A percentile compares a stretch with the other conserved stretches of the same genome.
Evolutionary conservation across 2,797 vertebrate genomes (phyloP).

Genomic region (Steatocranus sp.): DNA sequence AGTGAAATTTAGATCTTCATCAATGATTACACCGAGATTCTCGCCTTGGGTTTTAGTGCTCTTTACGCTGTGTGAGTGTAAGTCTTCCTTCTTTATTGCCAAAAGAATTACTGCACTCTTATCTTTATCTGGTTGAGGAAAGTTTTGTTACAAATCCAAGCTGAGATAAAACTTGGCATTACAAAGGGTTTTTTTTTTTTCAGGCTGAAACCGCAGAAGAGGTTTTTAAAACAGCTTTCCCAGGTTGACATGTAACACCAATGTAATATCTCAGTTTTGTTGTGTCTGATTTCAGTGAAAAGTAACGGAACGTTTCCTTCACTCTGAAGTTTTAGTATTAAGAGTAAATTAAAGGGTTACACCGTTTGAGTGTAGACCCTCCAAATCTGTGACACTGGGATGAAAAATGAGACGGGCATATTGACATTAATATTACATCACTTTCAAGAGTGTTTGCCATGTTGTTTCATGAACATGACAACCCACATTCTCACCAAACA

Average conservation of each 20-base stretch:
- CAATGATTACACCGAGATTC: background rate
- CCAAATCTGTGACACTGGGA: background rate
- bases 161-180: background rate
- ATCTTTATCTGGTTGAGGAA: background rate
- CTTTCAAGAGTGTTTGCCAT: constrained; percentile 48
- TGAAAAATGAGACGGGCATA: constrained; percentile 37
- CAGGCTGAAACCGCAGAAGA: background rate
- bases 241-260: background rate
- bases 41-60: background rate
- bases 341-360: background rate
- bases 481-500: constrained; percentile 55
- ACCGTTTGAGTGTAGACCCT: background rate
- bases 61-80: background rate
- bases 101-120: background rate
- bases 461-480: constrained; percentile 32
- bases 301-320: fast-evolving
- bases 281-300: fast-evolving
- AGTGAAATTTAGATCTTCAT: background rate
- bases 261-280: background rate
- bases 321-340: background rate
- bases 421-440: constrained; percentile 68
- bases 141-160: background rate
- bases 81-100: background rate
- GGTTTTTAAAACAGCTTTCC: background rate
- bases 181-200: background rate